A percentile compares a stretch with the other conserved stretches of the same genome.
These are phyloP conservation scores for Dryococelus australis DNA, from an alignment of 2,888 invertebrate genomes.

Conservation along the genomic window DNA sequence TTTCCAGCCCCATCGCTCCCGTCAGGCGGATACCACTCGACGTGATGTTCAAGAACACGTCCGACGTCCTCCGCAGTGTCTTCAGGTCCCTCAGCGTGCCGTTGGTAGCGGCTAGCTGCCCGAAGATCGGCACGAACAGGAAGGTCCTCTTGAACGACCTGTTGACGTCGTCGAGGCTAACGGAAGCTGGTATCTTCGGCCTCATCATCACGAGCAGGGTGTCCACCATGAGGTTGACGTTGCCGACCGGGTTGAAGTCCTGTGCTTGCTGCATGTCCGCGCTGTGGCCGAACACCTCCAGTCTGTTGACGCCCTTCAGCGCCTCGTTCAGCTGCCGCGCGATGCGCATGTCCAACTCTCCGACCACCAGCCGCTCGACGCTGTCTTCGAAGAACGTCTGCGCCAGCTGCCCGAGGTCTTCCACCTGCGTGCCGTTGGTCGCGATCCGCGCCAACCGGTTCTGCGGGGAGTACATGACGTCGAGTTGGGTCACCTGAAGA, in stretches of 20 bases:
- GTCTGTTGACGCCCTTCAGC: background rate
- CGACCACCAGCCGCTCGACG: background rate
- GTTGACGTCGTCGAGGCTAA: background rate
- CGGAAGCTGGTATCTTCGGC: background rate
- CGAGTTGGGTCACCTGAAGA: background rate
- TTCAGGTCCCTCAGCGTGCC: background rate
- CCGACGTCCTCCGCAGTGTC: conserved; percentile 13
- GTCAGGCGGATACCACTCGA: background rate
- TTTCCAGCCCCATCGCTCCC: background rate
- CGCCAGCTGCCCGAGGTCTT: background rate
- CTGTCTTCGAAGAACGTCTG: background rate
- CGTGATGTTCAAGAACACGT: background rate
- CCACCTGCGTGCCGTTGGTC: no score
- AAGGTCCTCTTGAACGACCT: background rate
- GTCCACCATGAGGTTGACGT: conserved; percentile 6
- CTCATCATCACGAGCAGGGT: background rate
- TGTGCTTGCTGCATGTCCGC: background rate
- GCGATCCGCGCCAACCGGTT: background rate
- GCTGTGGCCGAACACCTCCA: background rate
- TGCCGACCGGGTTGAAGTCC: background rate
- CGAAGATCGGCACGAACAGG: background rate
- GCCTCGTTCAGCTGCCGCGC: background rate
- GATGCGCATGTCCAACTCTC: background rate
- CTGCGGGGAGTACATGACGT: background rate
- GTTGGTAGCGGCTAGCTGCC: background rate